A percentile compares a stretch with the other conserved stretches of the same genome.
Conservation (phyloP, 2,888 invertebrate species). For the Trissonchulus latispiculum region DNA sequence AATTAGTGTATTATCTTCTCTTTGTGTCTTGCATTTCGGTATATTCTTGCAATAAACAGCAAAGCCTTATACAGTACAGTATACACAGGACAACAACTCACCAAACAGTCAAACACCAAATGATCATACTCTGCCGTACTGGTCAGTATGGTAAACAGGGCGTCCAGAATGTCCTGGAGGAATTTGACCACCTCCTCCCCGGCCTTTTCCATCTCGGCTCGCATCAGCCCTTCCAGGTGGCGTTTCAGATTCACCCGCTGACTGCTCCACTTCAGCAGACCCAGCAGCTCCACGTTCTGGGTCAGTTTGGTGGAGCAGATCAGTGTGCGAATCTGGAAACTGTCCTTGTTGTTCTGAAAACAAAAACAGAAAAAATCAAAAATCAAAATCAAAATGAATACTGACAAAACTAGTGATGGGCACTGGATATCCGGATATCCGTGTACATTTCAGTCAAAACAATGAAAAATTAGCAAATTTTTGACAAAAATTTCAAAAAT, state of each 20-base stretch:
- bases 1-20: too few relatives aligned
- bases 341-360: constrained; percentile 57
- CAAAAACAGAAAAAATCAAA: too few relatives aligned
- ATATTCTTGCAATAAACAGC: too few relatives aligned
- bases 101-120: constrained; percentile 76
- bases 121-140: constrained; percentile 61
- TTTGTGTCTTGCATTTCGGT: too few relatives aligned
- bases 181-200: constrained; percentile 93
- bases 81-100: too few relatives aligned
- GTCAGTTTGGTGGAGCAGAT: constrained; percentile 84
- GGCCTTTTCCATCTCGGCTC: constrained; percentile 54
- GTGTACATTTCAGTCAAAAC: too few relatives aligned
- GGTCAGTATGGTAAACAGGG: constrained; percentile 81
- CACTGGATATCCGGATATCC: too few relatives aligned
- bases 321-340: constrained; percentile 65
- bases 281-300: constrained; percentile 78
- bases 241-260: constrained; percentile 62
- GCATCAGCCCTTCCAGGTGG: constrained; percentile 64
- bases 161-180: constrained; percentile 83
- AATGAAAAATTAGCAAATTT: too few relatives aligned
- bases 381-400: too few relatives aligned
- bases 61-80: too few relatives aligned
- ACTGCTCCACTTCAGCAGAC: constrained; percentile 76
- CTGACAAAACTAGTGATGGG: too few relatives aligned
- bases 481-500: too few relatives aligned